Percentiles rank a stretch among this genome's conserved stretches.
Evolutionary conservation across 2,888 invertebrate genomes (phyloP).

Genomic region (Acleris holmiana): DNA sequence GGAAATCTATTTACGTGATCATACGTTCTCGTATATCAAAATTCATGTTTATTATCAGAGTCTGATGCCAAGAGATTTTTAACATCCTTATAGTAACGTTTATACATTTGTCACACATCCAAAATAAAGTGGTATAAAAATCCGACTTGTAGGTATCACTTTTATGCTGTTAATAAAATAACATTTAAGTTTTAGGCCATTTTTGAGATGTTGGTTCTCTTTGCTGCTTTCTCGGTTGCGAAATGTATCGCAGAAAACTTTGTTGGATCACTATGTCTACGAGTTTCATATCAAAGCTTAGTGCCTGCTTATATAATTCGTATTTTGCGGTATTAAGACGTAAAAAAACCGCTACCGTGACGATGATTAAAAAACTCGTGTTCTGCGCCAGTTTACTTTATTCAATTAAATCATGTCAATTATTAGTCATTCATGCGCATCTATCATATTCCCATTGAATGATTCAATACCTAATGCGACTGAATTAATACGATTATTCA

Average conservation of each 20-base stretch:
- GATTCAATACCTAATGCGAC: conserved; percentile 37
- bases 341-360: neutral
- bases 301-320: neutral
- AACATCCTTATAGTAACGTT: conserved; percentile 48
- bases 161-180: neutral
- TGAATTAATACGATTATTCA: conserved; percentile 64
- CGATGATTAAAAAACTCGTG: conserved; percentile 7
- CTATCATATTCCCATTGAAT: conserved; percentile 27
- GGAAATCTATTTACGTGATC: conserved; percentile 39
- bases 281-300: no score
- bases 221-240: no score
- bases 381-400: conserved; percentile 3
- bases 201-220: neutral
- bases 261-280: neutral
- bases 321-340: neutral
- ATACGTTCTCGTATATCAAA: conserved; percentile 48
- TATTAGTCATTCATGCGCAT: conserved; percentile 28
- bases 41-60: conserved; percentile 52
- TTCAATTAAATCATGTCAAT: conserved; percentile 21
- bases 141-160: neutral
- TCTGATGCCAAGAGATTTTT: conserved; percentile 55
- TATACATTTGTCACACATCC: conserved; percentile 56
- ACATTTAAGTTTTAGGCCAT: neutral
- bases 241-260: no score
- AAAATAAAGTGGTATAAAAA: conserved; percentile 43